These are phyloP conservation scores for Eriocheir sinensis DNA, from an alignment of 1,140 invertebrate species.

Conservation along the genomic window DNA sequence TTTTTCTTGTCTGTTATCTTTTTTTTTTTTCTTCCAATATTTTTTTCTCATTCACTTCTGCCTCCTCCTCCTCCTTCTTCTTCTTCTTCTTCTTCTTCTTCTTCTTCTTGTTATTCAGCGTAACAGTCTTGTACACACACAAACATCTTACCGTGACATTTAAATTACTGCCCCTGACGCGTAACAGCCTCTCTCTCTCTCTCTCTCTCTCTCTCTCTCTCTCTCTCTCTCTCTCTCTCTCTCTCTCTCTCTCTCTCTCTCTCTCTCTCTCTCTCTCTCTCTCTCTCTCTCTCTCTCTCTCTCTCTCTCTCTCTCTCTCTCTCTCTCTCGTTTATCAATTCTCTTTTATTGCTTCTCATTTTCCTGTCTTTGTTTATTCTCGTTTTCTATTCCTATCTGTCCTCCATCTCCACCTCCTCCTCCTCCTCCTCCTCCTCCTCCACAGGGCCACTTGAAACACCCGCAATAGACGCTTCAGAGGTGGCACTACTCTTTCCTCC, in stretches of 20 bases:
- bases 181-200: slow-evolving; percentile 11
- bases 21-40: too few species aligned
- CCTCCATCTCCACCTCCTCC: neutral
- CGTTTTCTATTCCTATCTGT: neutral
- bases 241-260: slow-evolving; percentile 34
- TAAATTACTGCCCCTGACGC: too few species aligned
- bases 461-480: neutral
- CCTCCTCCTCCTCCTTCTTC: too few species aligned
- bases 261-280: slow-evolving; percentile 27
- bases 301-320: neutral
- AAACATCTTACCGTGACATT: too few species aligned
- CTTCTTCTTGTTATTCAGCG: too few species aligned
- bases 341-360: too few species aligned
- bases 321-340: neutral
- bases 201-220: slow-evolving; percentile 50
- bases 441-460: neutral
- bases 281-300: neutral
- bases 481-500: neutral
- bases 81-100: too few species aligned
- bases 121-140: too few species aligned
- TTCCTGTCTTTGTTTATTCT: neutral
- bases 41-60: too few species aligned
- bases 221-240: slow-evolving; percentile 26
- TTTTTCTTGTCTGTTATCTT: too few species aligned
- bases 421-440: neutral